phyloP scores from a whole-genome alignment of 2,113 vertebrate species.

The Actenoides hombroni region DNA sequence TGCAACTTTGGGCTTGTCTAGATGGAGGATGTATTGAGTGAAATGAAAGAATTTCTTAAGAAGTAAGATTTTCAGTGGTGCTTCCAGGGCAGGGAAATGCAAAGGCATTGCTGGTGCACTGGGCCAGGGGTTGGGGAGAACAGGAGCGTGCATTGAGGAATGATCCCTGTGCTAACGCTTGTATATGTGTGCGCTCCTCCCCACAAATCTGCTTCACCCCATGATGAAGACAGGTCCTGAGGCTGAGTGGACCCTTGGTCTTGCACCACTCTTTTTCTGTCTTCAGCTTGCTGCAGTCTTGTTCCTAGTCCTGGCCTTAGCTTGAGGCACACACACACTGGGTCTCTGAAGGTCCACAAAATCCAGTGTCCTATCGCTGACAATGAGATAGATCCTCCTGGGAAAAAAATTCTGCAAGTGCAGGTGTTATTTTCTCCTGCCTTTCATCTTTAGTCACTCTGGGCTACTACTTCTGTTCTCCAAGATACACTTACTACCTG shows the following conservation, averaged over 20 bases:
- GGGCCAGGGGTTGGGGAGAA: background rate
- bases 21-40: background rate
- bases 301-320: background rate
- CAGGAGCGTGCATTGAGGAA: background rate
- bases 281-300: background rate
- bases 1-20: background rate
- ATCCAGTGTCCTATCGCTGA: background rate
- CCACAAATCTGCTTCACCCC: background rate
- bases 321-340: background rate
- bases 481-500: background rate
- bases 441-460: background rate
- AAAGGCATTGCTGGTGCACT: background rate
- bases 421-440: background rate
- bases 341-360: background rate
- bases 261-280: background rate
- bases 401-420: background rate
- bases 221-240: background rate
- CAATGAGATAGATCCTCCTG: background rate
- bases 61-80: background rate
- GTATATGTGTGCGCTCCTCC: background rate
- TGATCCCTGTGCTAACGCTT: background rate
- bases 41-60: background rate
- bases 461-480: background rate
- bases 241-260: background rate
- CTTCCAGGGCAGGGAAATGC: background rate